Conservation (phyloP, 2,888 invertebrate genomes). For the Drosophila subquinaria region DNA sequence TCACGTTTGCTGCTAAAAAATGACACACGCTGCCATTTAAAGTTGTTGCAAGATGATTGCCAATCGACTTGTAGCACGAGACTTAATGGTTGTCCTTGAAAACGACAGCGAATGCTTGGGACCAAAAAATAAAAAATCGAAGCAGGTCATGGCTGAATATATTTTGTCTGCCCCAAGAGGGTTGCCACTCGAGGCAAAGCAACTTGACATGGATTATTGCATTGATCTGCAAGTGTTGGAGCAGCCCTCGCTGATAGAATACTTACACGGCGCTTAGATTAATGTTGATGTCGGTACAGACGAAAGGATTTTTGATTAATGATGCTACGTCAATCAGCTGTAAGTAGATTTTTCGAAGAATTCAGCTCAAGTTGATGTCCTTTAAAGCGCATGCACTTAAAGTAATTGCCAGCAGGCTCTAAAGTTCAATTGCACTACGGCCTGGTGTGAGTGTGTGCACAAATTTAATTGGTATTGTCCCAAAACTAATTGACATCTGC, state of each 20-base stretch:
- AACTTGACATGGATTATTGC: background rate
- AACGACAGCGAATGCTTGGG: constrained; percentile 25
- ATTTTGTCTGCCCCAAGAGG: background rate
- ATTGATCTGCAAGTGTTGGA: background rate
- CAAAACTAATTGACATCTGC: constrained; percentile 72
- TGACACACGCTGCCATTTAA: constrained; percentile 50
- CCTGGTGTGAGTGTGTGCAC: constrained; percentile 21
- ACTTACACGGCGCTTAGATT: constrained; percentile 61
- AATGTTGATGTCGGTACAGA: constrained; percentile 65
- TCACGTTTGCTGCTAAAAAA: constrained; percentile 71
- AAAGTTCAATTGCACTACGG: constrained; percentile 43
- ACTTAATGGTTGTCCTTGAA: constrained; percentile 46
- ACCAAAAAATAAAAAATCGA: constrained; percentile 8
- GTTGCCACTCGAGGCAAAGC: constrained; percentile 9
- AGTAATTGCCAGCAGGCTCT: constrained; percentile 50
- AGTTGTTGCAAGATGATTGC: constrained; percentile 59
- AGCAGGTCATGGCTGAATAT: constrained; percentile 23
- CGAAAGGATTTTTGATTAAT: constrained; percentile 78
- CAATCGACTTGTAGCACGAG: constrained; percentile 44
- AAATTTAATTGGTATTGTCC: constrained; percentile 69
- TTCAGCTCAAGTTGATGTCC: constrained; percentile 28
- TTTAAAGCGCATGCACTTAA: constrained; percentile 52
- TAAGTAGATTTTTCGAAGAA: constrained; percentile 37
- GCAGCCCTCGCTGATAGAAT: constrained; percentile 17
- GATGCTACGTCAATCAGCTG: constrained; percentile 50